Evolutionary conservation across 2,797 vertebrate genomes (phyloP), one percentile per base, ranked within the genome.

Genomic region (Tapera naevia): DNA sequence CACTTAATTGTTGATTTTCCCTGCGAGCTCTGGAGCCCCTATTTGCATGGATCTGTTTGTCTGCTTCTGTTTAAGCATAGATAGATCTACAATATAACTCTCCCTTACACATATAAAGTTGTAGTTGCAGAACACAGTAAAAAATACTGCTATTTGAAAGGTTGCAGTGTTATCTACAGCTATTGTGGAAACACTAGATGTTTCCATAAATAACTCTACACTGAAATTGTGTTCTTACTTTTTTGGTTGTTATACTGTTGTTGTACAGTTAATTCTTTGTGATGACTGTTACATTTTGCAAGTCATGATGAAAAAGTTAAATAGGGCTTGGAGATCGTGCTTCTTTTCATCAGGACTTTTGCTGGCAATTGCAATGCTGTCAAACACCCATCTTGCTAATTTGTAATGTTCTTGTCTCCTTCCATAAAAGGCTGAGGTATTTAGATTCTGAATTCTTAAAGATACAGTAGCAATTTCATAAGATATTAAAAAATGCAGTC

Each of bases 401-500:
- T 96, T 89, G 46, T 95, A 48, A 74, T 84, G 35, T 85, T 73
- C 95, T 95, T 96, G 85, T 65, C 54, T 93, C 95, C 83, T 96
- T 91, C 96, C 95, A 91, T 97, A 97, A 97, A 97, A 97, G 96
- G 95, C 54, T 94, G 93, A 93, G 86, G 94, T 97, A 97, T 98
- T 98, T 96, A 76, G 89, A 96, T 88, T 95, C 87, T 88, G 81
- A 67, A 53, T 92, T 97, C 92, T 97, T 97, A 96, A 95, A 95
- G 93, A 83, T 85, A 95, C 84, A 86, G 88, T 89, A 85, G 79
- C 65, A 37, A n/a, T 93, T 92, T 84, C 23, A 81, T 70, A 85
- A 89, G 80, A 78, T 48, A 48, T 15, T 58, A 0, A 86, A 74
- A 79, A 61, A 19, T 10, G 22, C 33, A 8, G 11, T 69, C 24